Base-by-base conservation (phyloP, 2,113 vertebrate species). In the Salvator merianae region DNA sequence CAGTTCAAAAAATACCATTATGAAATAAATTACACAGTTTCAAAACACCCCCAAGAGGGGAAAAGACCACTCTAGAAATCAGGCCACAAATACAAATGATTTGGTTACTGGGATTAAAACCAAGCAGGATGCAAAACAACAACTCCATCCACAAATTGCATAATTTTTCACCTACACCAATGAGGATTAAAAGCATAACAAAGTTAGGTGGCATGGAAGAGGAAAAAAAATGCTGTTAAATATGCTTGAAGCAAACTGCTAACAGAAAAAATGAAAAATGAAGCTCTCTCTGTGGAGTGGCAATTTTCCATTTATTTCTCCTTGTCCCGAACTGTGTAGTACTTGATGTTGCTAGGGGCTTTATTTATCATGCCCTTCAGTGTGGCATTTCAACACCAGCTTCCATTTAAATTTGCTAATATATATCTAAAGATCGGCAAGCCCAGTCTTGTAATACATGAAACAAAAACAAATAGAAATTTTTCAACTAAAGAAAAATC, bases 321-420 rank as follows among this genome's bases (percentile, higher is more conserved):
- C 74, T 68, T 81, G 10, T 40, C 47, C 63, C 69, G 73, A 69
- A 69, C 38, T 63, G 30, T 55, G 63, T 69, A 38, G 73, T 22
- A 38, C 74, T 77, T 84, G 47, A 77, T 77, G 82, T 84, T 84
- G 82, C 74, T 24, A 69, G 9, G 32, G 82, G 24, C 32, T 84
- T 71, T 84, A 77, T 77, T 84, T 84, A 77, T 69, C 82, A 84
- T 84, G 73, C 63, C 63, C 47, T 38, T 69, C 81, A 83, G 3
- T 66, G 55, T 66, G 81, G 40, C 73, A 59, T 84, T 77, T 76
- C 73, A 55, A 32, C 8, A 22, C 32, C 26, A 53, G 63, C 63
- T 84, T 77, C 73, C 47, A 77, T 24, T 77, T 55, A 84, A 55
- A 32, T 30, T 59, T 70, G 53, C 73, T 77, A 84, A 59, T 69